These are phyloP conservation scores for Dicroscelio sp. DNA, from an alignment of 2,888 invertebrate species.

Conservation along the genomic window DNA sequence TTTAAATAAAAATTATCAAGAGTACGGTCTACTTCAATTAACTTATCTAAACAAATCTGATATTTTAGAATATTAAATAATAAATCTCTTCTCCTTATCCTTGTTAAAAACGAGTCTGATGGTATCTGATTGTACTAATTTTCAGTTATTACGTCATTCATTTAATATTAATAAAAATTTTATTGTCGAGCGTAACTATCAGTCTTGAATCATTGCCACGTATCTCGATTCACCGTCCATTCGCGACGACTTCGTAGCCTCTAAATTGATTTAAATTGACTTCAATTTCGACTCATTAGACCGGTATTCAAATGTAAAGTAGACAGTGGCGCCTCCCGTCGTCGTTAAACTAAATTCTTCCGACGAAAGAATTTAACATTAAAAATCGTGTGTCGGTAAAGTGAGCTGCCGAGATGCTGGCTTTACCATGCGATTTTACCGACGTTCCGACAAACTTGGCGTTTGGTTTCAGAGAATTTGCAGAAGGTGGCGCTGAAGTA, in stretches of 20 bases:
- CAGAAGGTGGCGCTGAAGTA: too few species aligned
- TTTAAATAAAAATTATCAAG: too few species aligned
- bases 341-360: not conserved
- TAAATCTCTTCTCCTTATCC: too few species aligned
- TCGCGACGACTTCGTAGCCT: not conserved
- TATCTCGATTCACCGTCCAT: not conserved
- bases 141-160: too few species aligned
- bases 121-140: too few species aligned
- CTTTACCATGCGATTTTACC: not conserved
- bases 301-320: not conserved
- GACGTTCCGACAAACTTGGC: not conserved
- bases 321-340: slow-evolving; percentile 21
- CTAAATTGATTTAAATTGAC: not conserved
- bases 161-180: too few species aligned
- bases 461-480: not conserved
- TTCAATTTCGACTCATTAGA: not conserved
- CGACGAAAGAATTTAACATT: not conserved
- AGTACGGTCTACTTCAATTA: too few species aligned
- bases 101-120: too few species aligned
- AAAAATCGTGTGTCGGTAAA: slow-evolving; percentile 44
- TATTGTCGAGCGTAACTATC: too few species aligned
- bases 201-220: not conserved
- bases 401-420: too few species aligned
- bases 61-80: too few species aligned
- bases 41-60: too few species aligned